These are phyloP conservation scores for Bombylius discolor DNA, from an alignment of 2,888 invertebrate genomes.

Conservation along the genomic window DNA sequence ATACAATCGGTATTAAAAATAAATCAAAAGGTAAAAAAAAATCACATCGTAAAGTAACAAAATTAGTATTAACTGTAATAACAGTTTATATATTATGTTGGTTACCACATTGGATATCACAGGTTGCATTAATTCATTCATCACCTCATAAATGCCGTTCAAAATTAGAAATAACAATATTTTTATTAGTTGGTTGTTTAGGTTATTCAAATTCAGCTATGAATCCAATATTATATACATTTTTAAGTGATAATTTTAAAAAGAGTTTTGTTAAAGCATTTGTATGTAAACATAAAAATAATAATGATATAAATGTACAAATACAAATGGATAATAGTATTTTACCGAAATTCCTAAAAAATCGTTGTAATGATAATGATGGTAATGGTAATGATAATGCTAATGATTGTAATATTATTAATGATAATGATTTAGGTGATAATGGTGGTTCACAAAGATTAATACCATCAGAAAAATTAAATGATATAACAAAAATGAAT, in stretches of 20 bases:
- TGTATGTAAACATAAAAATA: slow-evolving; percentile 76
- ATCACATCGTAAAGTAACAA: slow-evolving; percentile 83
- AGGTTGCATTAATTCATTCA: slow-evolving; percentile 67
- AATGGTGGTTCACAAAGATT: too few relatives aligned
- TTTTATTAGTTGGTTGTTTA: slow-evolving; percentile 74
- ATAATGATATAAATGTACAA: slow-evolving; percentile 74
- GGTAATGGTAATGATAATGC: too few relatives aligned
- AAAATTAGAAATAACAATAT: slow-evolving; percentile 62
- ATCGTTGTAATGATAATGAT: slow-evolving; percentile 21
- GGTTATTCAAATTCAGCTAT: slow-evolving; percentile 76
- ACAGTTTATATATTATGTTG: slow-evolving; percentile 85
- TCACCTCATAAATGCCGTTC: slow-evolving; percentile 56
- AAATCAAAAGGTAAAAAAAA: slow-evolving; percentile 86
- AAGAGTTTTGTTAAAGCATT: slow-evolving; percentile 89
- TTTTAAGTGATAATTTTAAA: slow-evolving; percentile 87
- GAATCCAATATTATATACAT: slow-evolving; percentile 86
- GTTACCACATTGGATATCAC: slow-evolving; percentile 88
- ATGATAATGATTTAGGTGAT: too few relatives aligned
- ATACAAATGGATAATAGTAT: slow-evolving; percentile 79
- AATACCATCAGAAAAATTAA: too few relatives aligned
- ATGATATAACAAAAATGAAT: too few relatives aligned
- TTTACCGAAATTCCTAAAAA: slow-evolving; percentile 42
- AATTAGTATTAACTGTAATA: slow-evolving; percentile 78
- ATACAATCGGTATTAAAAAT: slow-evolving; percentile 78
- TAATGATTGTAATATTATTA: too few relatives aligned